phyloP scores from a whole-genome alignment of 1,140 invertebrate genomes.

The Idris sp. region DNA sequence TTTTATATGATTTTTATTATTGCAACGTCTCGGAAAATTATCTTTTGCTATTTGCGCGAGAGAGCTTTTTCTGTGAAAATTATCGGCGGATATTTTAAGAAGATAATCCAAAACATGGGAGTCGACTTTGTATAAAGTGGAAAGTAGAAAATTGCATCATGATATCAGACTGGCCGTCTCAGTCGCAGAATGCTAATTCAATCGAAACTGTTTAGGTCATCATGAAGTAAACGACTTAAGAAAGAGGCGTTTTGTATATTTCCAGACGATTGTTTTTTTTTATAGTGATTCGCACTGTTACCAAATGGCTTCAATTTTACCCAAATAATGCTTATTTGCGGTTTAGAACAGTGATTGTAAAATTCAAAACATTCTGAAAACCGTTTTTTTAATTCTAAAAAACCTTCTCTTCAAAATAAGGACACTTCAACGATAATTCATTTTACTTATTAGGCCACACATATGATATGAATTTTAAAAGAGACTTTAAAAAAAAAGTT shows the following conservation, averaged over 20 bases:
- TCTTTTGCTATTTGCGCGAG: conserved; percentile 37
- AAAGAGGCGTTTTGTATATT: conserved; percentile 26
- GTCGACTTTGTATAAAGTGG: conserved; percentile 54
- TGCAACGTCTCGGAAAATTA: conserved; percentile 33
- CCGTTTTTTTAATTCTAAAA: too few relatives aligned
- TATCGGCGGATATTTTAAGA: conserved; percentile 53
- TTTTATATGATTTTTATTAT: conserved; percentile 39
- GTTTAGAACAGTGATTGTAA: too few relatives aligned
- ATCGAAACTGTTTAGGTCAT: conserved; percentile 55
- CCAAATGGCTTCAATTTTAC: too few relatives aligned
- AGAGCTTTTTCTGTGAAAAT: conserved; percentile 48
- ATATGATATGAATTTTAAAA: too few relatives aligned
- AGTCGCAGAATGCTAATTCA: conserved; percentile 56
- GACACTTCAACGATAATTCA: too few relatives aligned
- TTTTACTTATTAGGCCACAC: too few relatives aligned
- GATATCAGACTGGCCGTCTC: conserved; percentile 52
- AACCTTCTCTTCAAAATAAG: too few relatives aligned
- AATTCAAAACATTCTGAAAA: too few relatives aligned
- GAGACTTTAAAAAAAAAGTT: too few relatives aligned
- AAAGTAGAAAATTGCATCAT: conserved; percentile 55
- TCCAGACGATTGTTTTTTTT: too few relatives aligned
- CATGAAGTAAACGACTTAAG: conserved; percentile 18
- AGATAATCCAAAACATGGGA: conserved; percentile 57
- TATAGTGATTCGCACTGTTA: too few relatives aligned
- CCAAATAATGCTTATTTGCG: too few relatives aligned